Conservation (phyloP, 2,113 vertebrate species). For the Crotalus horridus region DNA sequence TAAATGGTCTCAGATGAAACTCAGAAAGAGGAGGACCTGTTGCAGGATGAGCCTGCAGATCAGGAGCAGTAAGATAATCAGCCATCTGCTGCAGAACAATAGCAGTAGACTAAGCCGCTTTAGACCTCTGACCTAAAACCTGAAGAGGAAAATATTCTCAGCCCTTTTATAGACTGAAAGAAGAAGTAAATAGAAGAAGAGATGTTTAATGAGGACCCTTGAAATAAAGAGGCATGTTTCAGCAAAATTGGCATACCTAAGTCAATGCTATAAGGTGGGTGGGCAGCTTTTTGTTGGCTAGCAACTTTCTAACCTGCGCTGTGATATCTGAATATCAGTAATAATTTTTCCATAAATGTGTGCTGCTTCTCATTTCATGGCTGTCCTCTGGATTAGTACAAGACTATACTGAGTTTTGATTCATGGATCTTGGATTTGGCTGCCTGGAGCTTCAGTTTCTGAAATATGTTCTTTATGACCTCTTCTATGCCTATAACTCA, state of each 20-base stretch:
- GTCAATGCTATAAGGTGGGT: not conserved
- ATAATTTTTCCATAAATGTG: not conserved
- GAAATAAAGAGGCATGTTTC: not conserved
- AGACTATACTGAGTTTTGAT: not conserved
- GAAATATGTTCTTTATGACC: not conserved
- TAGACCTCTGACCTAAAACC: not conserved
- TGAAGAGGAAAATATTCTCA: not conserved
- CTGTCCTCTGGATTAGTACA: not conserved
- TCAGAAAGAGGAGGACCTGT: not conserved
- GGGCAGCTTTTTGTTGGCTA: not conserved
- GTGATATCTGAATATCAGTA: not conserved
- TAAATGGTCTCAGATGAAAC: not conserved
- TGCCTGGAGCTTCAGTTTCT: not conserved
- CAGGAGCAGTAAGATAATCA: not conserved
- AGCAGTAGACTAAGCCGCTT: not conserved
- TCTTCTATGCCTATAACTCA: not conserved
- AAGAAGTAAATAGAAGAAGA: not conserved
- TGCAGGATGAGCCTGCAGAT: not conserved
- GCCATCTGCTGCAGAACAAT: not conserved
- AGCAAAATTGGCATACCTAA: not conserved
- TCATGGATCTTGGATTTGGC: not conserved
- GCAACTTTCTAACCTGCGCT: not conserved
- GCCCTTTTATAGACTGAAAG: not conserved
- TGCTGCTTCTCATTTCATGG: not conserved
- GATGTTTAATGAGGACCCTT: not conserved